Base-by-base conservation (phyloP, 2,797 vertebrate genomes). In the Loriculus beryllinus region DNA sequence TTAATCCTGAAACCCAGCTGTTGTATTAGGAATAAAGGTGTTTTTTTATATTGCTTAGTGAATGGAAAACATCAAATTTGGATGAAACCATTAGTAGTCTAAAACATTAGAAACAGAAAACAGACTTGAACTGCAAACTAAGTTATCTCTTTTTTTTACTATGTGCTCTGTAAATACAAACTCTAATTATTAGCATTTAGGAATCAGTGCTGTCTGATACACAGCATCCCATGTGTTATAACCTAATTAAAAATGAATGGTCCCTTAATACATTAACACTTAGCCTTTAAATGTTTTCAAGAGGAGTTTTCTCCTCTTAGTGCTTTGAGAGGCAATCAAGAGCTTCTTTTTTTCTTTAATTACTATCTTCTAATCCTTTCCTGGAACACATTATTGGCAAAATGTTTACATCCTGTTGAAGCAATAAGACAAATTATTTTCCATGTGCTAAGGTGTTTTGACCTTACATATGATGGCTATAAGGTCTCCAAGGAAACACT, bases 261-360 rank as follows among this genome's bases (percentile, higher is more conserved):
- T 76, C 48, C 26, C 79, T 86, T 77, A 67, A 77, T 71, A 56
- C 19, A 40, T 43, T 93, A 82, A 82, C 45, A 67, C 25, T 43
- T 88, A 86, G 74, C 20, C 37, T 95, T 93, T 67, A 88, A 92
- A 63, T 52, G 56, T 7, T 69, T 79, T 76, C 59, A 79, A 67
- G 78, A 84, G 67, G 28, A 33, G 72, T 92, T 92, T 88, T 84
- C 43, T 87, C 59, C 35, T 78, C 52, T 63, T 63, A 70, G 39
- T 40, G 35, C 14, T 80, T 42, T 65, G 71, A 92, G 85, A 92
- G 47, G 79, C 60, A 89, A 85, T 91, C 56, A 90, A 92, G 48
- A 82, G 33, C 29, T 85, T 25, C 25, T 90, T 92, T 90, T 91
- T 74, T 29, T 67, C 71, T 89, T 85, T 91, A 95, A 92, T 94